Evolutionary conservation across 2,888 invertebrate genomes (phyloP), one percentile per base, ranked within the genome.

Genomic region (Drosophila longiperda): DNA sequence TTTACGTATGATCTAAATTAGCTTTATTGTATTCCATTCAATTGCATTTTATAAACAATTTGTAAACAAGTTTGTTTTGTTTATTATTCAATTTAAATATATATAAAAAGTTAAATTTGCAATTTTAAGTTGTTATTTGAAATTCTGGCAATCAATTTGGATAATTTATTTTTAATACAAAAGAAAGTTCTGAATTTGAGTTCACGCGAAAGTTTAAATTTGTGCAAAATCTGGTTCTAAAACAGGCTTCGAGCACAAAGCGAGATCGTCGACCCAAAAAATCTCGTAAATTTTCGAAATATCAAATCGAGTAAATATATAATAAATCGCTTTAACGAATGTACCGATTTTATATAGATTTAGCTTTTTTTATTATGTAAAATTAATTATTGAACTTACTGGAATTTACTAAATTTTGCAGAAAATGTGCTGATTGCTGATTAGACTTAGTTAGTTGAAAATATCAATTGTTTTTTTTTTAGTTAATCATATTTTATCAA

Each of bases 191-290:
- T n/a, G 26, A 15, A 23, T 40, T 1, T 49, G 23, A 34, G 36
- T 26, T 42, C n/a, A 26, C 32, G 45, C 3, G 26, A 45, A 36
- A 29, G 36, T 36, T 68, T 20, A 52, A 38, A 11, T 42, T 52
- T 7, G 29, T 38, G n/a, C 17, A 52, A 69, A 38, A 48, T 59
- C 77, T 29, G 74, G 50, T 75, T 73, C 26, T 36, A 15, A 32
- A 69, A 70, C 71, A 8, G 71, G 61, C 36, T 70, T 34, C 15
- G 34, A 12, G n/a, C n/a, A 32, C 12, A 45, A n/a, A 45, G 6
- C 15, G 3, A 69, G 65, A 48, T 57, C 57, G 15, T 49, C 70
- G 55, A 70, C 29, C 71, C 6, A 20, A 33, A 34, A 42, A 55
- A 62, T 20, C 9, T 3, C 12, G 32, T 23, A 17, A 48, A 23